A percentile compares a stretch with the other conserved stretches of the same genome.
Conservation (phyloP, 92 coral and sea anemone species). For the Porites cylindrica region DNA sequence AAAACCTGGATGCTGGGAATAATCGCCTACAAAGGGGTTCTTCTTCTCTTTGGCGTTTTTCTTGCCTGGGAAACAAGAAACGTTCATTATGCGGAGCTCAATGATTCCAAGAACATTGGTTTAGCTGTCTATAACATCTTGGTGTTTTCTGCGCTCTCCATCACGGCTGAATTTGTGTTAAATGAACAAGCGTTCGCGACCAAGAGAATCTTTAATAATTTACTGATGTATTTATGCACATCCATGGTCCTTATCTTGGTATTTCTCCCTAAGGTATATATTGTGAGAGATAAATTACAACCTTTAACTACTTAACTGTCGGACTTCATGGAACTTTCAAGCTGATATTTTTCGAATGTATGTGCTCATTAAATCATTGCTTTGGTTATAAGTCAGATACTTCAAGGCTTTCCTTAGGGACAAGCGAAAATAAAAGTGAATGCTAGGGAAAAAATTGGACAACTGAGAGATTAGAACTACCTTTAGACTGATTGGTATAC, state of each 20-base stretch:
- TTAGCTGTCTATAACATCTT: constrained; percentile 90
- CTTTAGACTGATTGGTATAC: too few species aligned
- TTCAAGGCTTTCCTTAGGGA: too few species aligned
- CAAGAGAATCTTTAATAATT: constrained; percentile 49
- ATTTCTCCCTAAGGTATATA: constrained; percentile 81
- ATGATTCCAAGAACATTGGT: constrained; percentile 91
- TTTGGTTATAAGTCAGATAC: too few species aligned
- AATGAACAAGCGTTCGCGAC: constrained; percentile 25
- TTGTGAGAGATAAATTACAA: neutral
- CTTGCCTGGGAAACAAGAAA: constrained; percentile 91
- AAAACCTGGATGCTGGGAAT: constrained; percentile 69
- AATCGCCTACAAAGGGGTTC: constrained; percentile 74
- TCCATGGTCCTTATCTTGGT: constrained; percentile 72
- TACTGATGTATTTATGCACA: constrained; percentile 63
- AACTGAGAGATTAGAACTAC: too few species aligned
- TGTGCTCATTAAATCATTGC: too few species aligned
- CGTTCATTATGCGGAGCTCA: constrained; percentile 81
- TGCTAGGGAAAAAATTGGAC: too few species aligned
- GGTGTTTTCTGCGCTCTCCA: constrained; percentile 70
- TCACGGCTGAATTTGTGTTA: constrained; percentile 59
- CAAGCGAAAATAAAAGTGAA: too few species aligned
- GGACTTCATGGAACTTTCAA: too few species aligned
- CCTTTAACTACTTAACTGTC: neutral
- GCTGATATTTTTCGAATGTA: too few species aligned
- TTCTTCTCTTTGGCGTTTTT: constrained; percentile 85